phyloP scores from a whole-genome alignment of 2,888 invertebrate species.

The Erebia ligea region DNA sequence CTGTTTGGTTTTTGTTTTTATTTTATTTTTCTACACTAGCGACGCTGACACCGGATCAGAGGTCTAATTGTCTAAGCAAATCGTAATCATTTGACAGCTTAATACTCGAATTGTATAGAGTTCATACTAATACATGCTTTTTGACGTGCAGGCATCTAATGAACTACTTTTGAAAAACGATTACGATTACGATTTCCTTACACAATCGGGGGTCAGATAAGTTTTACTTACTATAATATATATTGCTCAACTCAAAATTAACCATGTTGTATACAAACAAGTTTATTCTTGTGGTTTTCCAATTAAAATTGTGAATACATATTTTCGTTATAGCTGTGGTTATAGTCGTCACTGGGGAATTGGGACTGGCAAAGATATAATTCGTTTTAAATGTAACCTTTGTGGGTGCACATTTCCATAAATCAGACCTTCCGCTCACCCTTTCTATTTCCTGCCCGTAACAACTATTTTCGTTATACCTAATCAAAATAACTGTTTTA shows the following conservation, averaged over 20 bases:
- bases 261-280: neutral
- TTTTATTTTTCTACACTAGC: too few species aligned
- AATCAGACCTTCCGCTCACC: slow-evolving; percentile 1
- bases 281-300: neutral
- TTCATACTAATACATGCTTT: too few species aligned
- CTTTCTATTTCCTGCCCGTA: slow-evolving; percentile 13
- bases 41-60: too few species aligned
- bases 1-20: too few species aligned
- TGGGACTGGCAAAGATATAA: neutral
- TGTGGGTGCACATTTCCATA: slow-evolving; percentile 4
- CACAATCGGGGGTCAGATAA: too few species aligned
- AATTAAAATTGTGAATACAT: neutral
- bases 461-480: neutral
- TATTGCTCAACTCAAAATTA: neutral
- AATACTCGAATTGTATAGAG: too few species aligned
- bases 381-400: slow-evolving; percentile 8
- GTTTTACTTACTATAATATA: too few species aligned
- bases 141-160: too few species aligned
- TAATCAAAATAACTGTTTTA: neutral
- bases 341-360: neutral
- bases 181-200: too few species aligned
- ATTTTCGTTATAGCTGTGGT: neutral
- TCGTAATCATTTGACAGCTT: too few species aligned
- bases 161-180: too few species aligned
- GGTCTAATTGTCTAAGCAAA: too few species aligned